Evolutionary conservation across 2,888 invertebrate genomes (phyloP).

Genomic region (Hirtodrosophila histrioides): DNA sequence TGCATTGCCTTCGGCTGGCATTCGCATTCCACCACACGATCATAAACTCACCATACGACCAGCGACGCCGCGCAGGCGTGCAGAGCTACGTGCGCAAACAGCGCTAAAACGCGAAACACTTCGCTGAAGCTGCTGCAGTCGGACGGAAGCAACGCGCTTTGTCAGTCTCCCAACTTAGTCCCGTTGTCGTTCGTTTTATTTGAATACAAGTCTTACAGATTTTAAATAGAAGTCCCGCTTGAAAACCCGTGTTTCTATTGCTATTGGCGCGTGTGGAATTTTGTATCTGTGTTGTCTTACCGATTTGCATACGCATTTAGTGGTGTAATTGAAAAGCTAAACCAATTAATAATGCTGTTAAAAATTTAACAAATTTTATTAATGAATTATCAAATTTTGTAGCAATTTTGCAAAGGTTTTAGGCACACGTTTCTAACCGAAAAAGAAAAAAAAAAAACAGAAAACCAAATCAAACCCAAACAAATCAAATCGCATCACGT

Average conservation of each 20-base stretch:
- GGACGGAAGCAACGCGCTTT: slow-evolving; percentile 79
- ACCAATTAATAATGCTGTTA: slow-evolving; percentile 39
- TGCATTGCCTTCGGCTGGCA: slow-evolving; percentile 21
- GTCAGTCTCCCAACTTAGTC: slow-evolving; percentile 29
- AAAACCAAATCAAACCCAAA: slow-evolving; percentile 15
- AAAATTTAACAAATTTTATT: slow-evolving; percentile 19
- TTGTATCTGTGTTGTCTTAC: slow-evolving; percentile 10
- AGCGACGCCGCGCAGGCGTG: slow-evolving; percentile 54
- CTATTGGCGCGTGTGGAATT: slow-evolving; percentile 26
- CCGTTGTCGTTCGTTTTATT: slow-evolving; percentile 17
- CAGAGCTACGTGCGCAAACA: slow-evolving; percentile 49
- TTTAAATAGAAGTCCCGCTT: neutral
- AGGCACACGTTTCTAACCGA: slow-evolving; percentile 12
- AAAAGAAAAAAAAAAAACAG: slow-evolving; percentile 8
- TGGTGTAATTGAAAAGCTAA: slow-evolving; percentile 2
- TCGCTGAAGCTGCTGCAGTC: slow-evolving; percentile 79
- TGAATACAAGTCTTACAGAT: slow-evolving; percentile 6
- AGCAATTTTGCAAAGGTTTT: slow-evolving; percentile 8
- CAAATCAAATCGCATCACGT: slow-evolving; percentile 14
- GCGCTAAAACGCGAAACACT: slow-evolving; percentile 68
- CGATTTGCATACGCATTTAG: neutral
- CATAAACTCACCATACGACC: slow-evolving; percentile 45
- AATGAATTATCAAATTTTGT: slow-evolving; percentile 19
- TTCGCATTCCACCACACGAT: slow-evolving; percentile 33
- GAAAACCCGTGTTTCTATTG: neutral